Percentiles rank a stretch among this genome's conserved stretches.
Conservation (phyloP, 1,140 invertebrate genomes). For the Dendroctonus valens region DNA sequence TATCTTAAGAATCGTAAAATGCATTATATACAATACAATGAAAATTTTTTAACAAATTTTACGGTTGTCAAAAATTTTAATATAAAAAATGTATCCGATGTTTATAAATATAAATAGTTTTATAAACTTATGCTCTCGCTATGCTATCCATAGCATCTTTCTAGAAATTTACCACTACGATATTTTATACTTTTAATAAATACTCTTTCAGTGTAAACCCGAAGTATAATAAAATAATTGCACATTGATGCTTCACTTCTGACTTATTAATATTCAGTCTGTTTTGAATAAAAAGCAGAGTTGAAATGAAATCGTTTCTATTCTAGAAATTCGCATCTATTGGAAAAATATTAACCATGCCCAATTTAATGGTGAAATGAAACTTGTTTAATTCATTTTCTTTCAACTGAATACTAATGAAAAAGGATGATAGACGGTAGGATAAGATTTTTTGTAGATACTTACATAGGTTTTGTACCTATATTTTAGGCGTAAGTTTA, state of each 20-base stretch:
- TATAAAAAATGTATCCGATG: not conserved
- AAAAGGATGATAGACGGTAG: no score
- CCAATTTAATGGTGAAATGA: not conserved
- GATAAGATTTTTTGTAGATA: no score
- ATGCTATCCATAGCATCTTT: not conserved
- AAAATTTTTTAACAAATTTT: constrained; percentile 1
- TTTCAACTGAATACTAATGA: no score
- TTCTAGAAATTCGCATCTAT: no score
- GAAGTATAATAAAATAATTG: constrained; percentile 9
- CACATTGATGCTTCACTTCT: constrained; percentile 14
- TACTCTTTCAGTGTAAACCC: not conserved
- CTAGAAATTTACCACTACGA: not conserved
- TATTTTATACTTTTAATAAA: constrained; percentile 6
- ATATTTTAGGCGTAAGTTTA: no score
- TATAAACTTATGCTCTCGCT: no score
- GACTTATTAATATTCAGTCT: constrained; percentile 7
- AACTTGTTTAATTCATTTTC: not conserved
- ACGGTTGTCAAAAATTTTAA: not conserved
- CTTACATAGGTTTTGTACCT: no score
- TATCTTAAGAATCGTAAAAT: not conserved
- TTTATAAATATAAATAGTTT: no score
- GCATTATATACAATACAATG: not conserved
- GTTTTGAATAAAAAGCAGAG: constrained; percentile 1
- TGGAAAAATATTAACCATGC: no score
- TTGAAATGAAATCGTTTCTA: no score